Conservation (phyloP, 92 coral and sea anemone genomes). For the Phenganax subtilis region DNA sequence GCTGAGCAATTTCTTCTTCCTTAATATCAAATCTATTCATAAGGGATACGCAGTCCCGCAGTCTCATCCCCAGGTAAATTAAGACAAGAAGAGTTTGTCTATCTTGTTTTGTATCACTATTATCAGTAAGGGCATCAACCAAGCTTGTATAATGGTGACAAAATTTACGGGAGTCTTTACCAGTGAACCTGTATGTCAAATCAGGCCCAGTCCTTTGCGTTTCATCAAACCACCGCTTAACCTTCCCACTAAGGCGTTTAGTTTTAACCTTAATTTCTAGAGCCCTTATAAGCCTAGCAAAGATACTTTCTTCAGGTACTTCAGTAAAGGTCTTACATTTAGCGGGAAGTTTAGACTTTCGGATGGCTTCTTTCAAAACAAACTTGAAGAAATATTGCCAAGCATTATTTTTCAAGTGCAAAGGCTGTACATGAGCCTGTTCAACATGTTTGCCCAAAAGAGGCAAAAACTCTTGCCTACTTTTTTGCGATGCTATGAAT, state of each 20-base stretch:
- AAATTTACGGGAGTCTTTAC: constrained; percentile 56
- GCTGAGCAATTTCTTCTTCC: constrained; percentile 45
- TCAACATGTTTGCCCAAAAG: constrained; percentile 38
- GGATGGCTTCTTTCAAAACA: constrained; percentile 54
- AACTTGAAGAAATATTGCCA: constrained; percentile 47
- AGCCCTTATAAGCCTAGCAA: constrained; percentile 48
- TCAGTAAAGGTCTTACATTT: constrained; percentile 48
- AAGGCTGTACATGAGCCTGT: constrained; percentile 49
- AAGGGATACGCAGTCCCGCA: constrained; percentile 55
- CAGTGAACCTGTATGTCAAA: constrained; percentile 64
- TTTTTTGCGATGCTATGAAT: constrained; percentile 29
- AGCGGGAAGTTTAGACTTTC: constrained; percentile 45
- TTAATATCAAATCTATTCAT: constrained; percentile 40
- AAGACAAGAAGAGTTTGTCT: constrained; percentile 46
- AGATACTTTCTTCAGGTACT: constrained; percentile 44
- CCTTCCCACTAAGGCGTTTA: constrained; percentile 49
- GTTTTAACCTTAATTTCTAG: constrained; percentile 46
- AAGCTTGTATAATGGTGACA: constrained; percentile 56
- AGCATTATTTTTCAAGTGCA: constrained; percentile 41
- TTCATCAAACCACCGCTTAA: constrained; percentile 59
- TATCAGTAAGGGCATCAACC: constrained; percentile 39
- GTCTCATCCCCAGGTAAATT: constrained; percentile 44
- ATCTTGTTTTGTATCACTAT: constrained; percentile 45
- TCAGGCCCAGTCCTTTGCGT: constrained; percentile 58
- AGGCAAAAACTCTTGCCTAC: constrained; percentile 39